Base-by-base conservation (phyloP, 2,888 invertebrate species). In the Pristionchus exspectatus region DNA sequence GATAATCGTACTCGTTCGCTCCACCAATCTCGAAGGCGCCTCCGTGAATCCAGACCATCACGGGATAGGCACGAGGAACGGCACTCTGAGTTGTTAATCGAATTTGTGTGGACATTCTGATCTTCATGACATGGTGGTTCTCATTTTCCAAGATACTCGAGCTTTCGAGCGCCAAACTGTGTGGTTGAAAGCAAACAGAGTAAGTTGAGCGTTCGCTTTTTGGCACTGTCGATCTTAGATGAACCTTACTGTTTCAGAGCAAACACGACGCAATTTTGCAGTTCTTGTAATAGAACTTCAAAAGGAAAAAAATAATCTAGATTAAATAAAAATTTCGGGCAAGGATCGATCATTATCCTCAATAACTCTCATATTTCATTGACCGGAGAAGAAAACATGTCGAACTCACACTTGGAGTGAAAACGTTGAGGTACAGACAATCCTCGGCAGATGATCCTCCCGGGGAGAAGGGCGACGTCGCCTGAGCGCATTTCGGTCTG, bases 11-110 rank as follows among this genome's bases (percentile, higher is more conserved):
- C 21, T 50, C 59, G 59, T 85, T 50, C 59, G 84, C 84, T 21
- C 84, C 84, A 7, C 84, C 84, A 30, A 59, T 33, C 33, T 33
- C 33, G 59, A 85, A 85, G 9, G 59, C 84, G 18, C 84, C 84
- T 59, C 84, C 84, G 21, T 56, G 84, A n/a, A 85, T 85, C 50
- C 50, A 85, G 59, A 85, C 30, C 84, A 85, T 85, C 2, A 85
- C 84, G 0, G 84, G 84, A 9, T 59, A 59, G 18, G 74, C 74
- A 0, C 74, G 74, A 24, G 74, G 50, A 16, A 83, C 27, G 14
- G 56, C 83, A 0, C 54, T 83, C 83, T 56, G 83, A 27, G 54
- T 30, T n/a, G 5, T 27, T 30, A 1, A 72, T 27, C 24, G 9
- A 69, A 59, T 59, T 59, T 59, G 59, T 59, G 59, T 59, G 38